phyloP scores from a whole-genome alignment of 2,888 invertebrate genomes.

The Euzetes globulus region DNA sequence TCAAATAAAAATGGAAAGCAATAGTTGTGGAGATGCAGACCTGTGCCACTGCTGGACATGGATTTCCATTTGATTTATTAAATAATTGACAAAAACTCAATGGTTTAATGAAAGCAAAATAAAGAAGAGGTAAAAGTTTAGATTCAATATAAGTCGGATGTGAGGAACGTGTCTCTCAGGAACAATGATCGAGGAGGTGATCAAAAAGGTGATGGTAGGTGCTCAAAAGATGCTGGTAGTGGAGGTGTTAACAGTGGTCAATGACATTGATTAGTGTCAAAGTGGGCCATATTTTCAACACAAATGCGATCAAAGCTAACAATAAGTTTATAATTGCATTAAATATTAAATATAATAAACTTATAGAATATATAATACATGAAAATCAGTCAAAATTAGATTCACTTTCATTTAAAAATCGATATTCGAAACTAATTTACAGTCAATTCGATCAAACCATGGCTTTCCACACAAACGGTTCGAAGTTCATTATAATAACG shows the following conservation, averaged over 20 bases:
- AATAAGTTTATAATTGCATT: not conserved
- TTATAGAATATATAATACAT: not conserved
- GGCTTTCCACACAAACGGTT: not conserved
- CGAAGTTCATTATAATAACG: not conserved
- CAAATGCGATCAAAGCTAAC: not conserved
- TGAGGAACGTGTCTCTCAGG: not conserved
- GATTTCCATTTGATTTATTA: too few species aligned
- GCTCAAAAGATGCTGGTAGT: not conserved
- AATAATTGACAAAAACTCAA: too few species aligned
- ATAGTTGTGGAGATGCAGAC: too few species aligned
- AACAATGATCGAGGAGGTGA: not conserved
- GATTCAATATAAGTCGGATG: too few species aligned
- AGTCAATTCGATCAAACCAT: not conserved
- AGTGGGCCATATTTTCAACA: constrained; percentile 9
- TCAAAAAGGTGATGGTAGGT: not conserved
- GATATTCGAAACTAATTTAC: not conserved
- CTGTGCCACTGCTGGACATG: too few species aligned
- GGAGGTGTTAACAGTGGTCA: not conserved
- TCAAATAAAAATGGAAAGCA: too few species aligned
- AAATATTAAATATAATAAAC: not conserved
- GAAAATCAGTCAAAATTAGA: not conserved
- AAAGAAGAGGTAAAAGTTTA: too few species aligned
- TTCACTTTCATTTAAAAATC: not conserved
- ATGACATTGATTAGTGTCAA: not conserved
- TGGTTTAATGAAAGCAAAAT: too few species aligned